phyloP scores from a whole-genome alignment of 2,888 invertebrate species.

The Julus scandinavius region DNA sequence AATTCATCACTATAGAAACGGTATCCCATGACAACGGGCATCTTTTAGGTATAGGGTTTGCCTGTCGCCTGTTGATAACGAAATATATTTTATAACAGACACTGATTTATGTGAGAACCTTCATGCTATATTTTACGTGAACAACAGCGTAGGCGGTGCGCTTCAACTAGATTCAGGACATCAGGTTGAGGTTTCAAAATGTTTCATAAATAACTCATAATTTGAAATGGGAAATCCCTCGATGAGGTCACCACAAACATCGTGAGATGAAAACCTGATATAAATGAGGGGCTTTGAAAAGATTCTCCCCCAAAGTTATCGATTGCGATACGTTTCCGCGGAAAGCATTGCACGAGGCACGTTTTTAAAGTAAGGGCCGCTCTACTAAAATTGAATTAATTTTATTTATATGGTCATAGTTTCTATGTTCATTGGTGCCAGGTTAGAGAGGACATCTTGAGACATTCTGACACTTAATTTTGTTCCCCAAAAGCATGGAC shows the following conservation, averaged over 20 bases:
- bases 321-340: no score
- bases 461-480: no score
- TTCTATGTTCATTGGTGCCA: no score
- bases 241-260: neutral
- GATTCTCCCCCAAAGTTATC: no score
- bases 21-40: conserved; percentile 45
- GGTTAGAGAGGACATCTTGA: no score
- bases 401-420: no score
- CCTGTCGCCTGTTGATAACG: conserved; percentile 49
- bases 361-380: no score
- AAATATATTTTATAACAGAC: conserved; percentile 10
- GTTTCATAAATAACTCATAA: neutral
- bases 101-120: conserved; percentile 18
- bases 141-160: neutral
- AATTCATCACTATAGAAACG: conserved; percentile 37
- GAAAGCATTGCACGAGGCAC: no score
- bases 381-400: no score
- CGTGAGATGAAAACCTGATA: neutral
- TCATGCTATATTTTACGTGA: neutral
- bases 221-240: neutral
- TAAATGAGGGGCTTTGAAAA: neutral
- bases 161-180: neutral
- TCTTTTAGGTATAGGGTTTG: conserved; percentile 3
- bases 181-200: neutral
- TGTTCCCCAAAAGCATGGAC: no score